These are phyloP conservation scores for Apteryx mantelli DNA, from an alignment of 2,113 vertebrate species.

Conservation along the genomic window DNA sequence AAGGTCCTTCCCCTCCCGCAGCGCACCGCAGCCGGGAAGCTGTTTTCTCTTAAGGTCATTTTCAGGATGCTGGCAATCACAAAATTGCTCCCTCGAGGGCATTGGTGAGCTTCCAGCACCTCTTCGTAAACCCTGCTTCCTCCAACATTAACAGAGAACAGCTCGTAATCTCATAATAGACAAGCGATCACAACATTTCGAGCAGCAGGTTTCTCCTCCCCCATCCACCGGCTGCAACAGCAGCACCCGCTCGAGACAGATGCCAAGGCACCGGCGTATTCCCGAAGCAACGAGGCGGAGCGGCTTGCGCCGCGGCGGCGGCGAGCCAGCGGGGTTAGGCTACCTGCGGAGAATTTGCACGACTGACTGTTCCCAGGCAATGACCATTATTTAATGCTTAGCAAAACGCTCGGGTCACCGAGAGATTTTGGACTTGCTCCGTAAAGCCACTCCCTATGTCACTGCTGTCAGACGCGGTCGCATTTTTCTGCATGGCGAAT, in stretches of 20 bases:
- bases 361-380: neutral
- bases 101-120: neutral
- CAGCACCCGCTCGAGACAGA: neutral
- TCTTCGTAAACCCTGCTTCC: neutral
- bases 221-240: neutral
- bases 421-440: neutral
- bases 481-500: rapidly evolving
- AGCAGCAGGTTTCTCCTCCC: neutral
- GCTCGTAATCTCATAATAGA: neutral
- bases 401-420: neutral
- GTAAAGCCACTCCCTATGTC: neutral
- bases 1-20: too few species aligned
- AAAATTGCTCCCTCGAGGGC: neutral
- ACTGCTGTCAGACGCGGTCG: neutral
- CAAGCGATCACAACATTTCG: neutral
- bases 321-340: neutral
- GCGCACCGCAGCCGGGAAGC: neutral
- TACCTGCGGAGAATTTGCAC: neutral
- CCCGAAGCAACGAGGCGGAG: neutral
- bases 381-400: neutral
- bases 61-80: neutral
- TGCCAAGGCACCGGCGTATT: neutral
- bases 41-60: neutral
- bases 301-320: too few species aligned
- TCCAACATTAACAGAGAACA: neutral